Base-by-base conservation (phyloP, 2,888 invertebrate genomes). In the Phalera bucephala region DNA sequence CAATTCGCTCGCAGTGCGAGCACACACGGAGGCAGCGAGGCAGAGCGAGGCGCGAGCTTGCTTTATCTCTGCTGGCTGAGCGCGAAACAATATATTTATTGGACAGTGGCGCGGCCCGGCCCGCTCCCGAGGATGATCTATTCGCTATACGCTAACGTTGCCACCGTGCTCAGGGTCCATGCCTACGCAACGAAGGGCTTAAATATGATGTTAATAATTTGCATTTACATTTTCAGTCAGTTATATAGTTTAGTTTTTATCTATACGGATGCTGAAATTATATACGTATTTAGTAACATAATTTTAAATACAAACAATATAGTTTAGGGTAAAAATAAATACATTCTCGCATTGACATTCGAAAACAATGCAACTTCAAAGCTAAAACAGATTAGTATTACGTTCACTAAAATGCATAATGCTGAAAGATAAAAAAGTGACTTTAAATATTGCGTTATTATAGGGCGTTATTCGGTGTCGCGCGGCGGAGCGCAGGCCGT, bases 1-100 rank as follows among this genome's bases (percentile, higher is more conserved):
- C n/a, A n/a, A n/a, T n/a, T n/a, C 74, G 80, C 80, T 61, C 3
- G 1, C 39, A 76, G 32, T 62, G 41, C 7, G 44, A 25, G 63
- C 58, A 13, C 41, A 50, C 62, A 36, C 44, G 52, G 58, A 74
- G 63, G 72, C 83, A 83, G 63, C 76, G 77, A 78, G 71, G 83
- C 82, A 79, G 60, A 79, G 76, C 81, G 81, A 81, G 83, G 84
- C 86, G 87, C 82, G 86, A 87, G 88, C 81, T 82, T 84, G 87
- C 88, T 88, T 88, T 89, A 87, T 88, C 88, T 87, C 80, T 72
- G 82, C 87, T 85, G 85, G 87, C 83, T 82, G 72, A 73, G 82
- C 82, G 80, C 82, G 83, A 89, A 88, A 88, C 88, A 88, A 88
- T 88, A 88, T 89, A 89, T 89, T 88, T 87, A 88, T 88, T 88